Evolutionary conservation across 2,888 invertebrate species (phyloP), one percentile per base, ranked within the genome.

Genomic region (Leptura quadrifasciata): DNA sequence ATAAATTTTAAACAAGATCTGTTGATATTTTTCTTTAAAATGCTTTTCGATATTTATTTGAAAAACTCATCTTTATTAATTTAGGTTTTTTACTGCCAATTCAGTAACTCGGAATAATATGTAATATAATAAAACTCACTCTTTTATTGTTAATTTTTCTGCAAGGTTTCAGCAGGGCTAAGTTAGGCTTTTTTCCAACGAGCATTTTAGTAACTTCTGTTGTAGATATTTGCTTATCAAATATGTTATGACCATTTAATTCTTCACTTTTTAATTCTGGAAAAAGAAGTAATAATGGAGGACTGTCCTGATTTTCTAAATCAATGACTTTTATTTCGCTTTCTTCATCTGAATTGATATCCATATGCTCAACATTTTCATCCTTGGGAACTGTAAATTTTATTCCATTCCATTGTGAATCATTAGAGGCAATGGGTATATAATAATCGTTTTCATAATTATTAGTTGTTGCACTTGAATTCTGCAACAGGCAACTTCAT

Each of bases 101-200:
- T 8, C 27, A 31, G 6, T 31, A 31, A 31, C 6, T 31, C 27
- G 8, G 8, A 2, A n/a, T n/a, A n/a, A n/a, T n/a, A n/a, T n/a
- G n/a, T n/a, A 31, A 6, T 31, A 39, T 39, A 39, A 39, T 15
- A 27, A 24, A 31, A 70, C 52, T 58, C 47, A 76, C 76, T 35
- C 67, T 39, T 65, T 57, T 65, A 17, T 10, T 52, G 35, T 54
- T n/a, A n/a, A 84, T 63, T 73, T 82, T 83, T 71, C 76, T 82
- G 10, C 83, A 81, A 18, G 81, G 81, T 71, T 81, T 85, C 80
- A 86, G 75, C 17, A 80, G 72, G 47, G 81, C 81, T 77, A 86
- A 84, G 77, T 85, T 83, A 0, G 85, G 82, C 71, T 83, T 86
- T 77, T 86, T 83, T 1, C 87, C 87, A n/a, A 85, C 82, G n/a